These are phyloP conservation scores for Sialis fuliginosa DNA, from an alignment of 2,888 invertebrate genomes.

Conservation along the genomic window DNA sequence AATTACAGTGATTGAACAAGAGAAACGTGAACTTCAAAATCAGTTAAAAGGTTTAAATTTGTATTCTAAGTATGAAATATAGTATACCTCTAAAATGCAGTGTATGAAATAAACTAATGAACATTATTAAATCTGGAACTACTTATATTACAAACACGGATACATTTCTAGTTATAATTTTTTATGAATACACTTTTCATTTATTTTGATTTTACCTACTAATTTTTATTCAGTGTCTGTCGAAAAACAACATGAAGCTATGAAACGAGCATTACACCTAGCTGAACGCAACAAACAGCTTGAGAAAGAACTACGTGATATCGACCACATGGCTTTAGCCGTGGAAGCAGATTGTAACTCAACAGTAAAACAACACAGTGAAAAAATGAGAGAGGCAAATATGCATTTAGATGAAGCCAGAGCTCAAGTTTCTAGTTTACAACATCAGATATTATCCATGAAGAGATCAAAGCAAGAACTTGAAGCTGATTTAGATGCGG, in stretches of 20 bases:
- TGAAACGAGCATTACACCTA: constrained; percentile 52
- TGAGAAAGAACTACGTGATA: constrained; percentile 51
- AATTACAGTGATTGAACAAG: constrained; percentile 36
- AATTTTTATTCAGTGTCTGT: constrained; percentile 27
- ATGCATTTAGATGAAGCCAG: constrained; percentile 28
- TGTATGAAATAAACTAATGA: neutral
- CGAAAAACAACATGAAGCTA: constrained; percentile 62
- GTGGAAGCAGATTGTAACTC: constrained; percentile 63
- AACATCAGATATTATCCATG: constrained; percentile 26
- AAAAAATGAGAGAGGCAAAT: constrained; percentile 26
- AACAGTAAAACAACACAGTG: constrained; percentile 39
- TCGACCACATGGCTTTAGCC: constrained; percentile 54
- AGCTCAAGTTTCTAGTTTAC: constrained; percentile 27
- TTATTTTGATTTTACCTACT: neutral
- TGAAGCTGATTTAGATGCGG: constrained; percentile 27
- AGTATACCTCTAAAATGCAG: no score
- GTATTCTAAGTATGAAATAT: neutral
- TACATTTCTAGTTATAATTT: neutral
- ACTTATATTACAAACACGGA: neutral
- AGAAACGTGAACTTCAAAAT: constrained; percentile 37
- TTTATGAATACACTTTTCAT: neutral
- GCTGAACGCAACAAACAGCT: constrained; percentile 55
- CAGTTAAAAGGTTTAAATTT: constrained; percentile 27
- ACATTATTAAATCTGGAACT: neutral
- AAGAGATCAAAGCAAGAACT: constrained; percentile 27